Percentiles rank a stretch among this genome's conserved stretches.
These are phyloP conservation scores for Trichonephila inaurata DNA, from an alignment of 1,140 invertebrate species.

Conservation along the genomic window DNA sequence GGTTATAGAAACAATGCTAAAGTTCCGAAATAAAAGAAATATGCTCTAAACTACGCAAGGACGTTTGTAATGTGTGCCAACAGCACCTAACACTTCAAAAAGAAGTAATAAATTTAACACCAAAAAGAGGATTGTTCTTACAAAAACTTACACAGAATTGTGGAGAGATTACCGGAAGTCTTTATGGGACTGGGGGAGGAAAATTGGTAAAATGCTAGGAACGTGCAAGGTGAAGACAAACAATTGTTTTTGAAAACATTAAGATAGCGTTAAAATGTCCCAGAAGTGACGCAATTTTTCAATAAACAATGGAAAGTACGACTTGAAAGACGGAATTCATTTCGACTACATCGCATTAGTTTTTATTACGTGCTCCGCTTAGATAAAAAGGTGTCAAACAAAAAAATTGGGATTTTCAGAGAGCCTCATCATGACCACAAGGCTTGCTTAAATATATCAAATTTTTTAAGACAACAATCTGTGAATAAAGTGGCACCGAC, in stretches of 20 bases:
- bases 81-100: constrained; percentile 13
- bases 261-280: constrained; percentile 19
- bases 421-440: neutral
- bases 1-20: constrained; percentile 26
- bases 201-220: neutral
- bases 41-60: constrained; percentile 23
- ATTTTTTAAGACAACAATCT: neutral
- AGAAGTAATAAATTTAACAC: constrained; percentile 25
- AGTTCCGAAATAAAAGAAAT: neutral
- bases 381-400: constrained; percentile 17
- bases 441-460: neutral
- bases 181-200: constrained; percentile 18
- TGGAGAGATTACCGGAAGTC: constrained; percentile 37
- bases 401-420: neutral
- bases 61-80: neutral
- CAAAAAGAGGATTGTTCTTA: constrained; percentile 12
- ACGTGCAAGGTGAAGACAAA: constrained; percentile 29
- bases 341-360: neutral
- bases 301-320: constrained; percentile 23
- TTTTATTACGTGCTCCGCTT: constrained; percentile 50
- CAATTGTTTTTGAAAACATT: constrained; percentile 50
- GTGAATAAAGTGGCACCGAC: too few relatives aligned
- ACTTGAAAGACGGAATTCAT: neutral
- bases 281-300: neutral
- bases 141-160: neutral